Conservation (phyloP, 2,888 invertebrate genomes). For the Luperina nickerlii region DNA sequence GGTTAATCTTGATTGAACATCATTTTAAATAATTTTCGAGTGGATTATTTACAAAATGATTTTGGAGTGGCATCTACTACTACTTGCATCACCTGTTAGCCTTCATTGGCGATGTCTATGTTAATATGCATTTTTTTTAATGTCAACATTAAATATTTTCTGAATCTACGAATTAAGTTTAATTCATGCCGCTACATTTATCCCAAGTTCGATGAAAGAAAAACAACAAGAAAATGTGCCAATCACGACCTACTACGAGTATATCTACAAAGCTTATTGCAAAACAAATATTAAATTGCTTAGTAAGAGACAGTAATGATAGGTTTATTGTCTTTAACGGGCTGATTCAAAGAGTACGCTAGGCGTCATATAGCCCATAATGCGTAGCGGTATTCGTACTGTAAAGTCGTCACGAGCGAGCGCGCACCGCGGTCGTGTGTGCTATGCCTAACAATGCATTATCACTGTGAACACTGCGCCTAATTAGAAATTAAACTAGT, state of each 20-base stretch:
- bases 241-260: slow-evolving; percentile 3
- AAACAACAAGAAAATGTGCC: slow-evolving; percentile 8
- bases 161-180: not conserved
- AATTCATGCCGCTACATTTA: not conserved
- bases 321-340: slow-evolving; percentile 58
- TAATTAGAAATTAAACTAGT: slow-evolving; percentile 52
- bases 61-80: not conserved
- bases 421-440: slow-evolving; percentile 71
- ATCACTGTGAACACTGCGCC: slow-evolving; percentile 32
- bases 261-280: slow-evolving; percentile 21
- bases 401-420: slow-evolving; percentile 76
- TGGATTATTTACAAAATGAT: not conserved
- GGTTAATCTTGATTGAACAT: slow-evolving; percentile 4
- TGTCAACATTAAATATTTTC: too few species aligned
- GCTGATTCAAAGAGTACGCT: slow-evolving; percentile 41
- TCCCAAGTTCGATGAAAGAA: not conserved
- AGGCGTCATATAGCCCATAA: slow-evolving; percentile 71
- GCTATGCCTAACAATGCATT: slow-evolving; percentile 46
- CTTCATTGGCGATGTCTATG: not conserved
- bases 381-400: slow-evolving; percentile 78
- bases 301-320: slow-evolving; percentile 41
- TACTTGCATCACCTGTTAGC: not conserved
- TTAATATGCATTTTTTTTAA: not conserved
- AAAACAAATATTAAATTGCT: slow-evolving; percentile 41
- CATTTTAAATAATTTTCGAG: not conserved